Evolutionary conservation across 2,797 vertebrate genomes (phyloP).

Genomic region (Melanotaenia parkinsoni): DNA sequence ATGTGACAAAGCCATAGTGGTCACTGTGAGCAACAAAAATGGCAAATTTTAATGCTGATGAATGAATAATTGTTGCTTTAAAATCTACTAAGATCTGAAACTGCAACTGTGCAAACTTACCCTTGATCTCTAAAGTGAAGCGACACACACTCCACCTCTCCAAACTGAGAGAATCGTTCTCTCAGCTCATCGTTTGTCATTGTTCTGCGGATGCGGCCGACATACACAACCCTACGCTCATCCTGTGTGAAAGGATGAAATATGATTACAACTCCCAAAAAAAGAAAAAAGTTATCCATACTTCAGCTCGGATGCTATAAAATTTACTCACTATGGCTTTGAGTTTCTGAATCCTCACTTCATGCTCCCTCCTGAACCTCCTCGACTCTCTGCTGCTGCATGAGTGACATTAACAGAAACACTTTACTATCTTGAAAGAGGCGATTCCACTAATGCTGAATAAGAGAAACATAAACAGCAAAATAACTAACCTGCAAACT

Average conservation of each 20-base stretch:
- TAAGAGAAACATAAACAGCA: too few relatives aligned
- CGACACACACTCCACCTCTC: slow-evolving; percentile 94
- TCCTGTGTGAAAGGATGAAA: slow-evolving; percentile 79
- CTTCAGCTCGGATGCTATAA: neutral
- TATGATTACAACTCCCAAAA: neutral
- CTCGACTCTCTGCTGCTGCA: slow-evolving; percentile 63
- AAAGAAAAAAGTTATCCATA: neutral
- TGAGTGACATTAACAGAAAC: neutral
- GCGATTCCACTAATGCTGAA: too few relatives aligned
- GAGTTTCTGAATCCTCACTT: slow-evolving; percentile 75
- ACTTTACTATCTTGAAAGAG: too few relatives aligned
- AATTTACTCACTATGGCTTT: slow-evolving; percentile 81
- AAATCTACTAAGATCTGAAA: too few relatives aligned
- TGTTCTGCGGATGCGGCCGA: slow-evolving; percentile 90
- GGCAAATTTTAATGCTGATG: neutral
- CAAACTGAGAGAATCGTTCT: slow-evolving; percentile 93
- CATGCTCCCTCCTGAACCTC: slow-evolving; percentile 60
- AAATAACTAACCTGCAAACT: slow-evolving; percentile 80
- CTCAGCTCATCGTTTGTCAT: slow-evolving; percentile 92
- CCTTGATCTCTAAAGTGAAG: slow-evolving; percentile 93
- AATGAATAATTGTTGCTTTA: neutral
- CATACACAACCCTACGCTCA: slow-evolving; percentile 95
- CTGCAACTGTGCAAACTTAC: slow-evolving; percentile 71
- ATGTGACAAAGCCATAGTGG: slow-evolving; percentile 96
- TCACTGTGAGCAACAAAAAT: slow-evolving; percentile 75